A percentile compares a stretch with the other conserved stretches of the same genome.
Evolutionary conservation across 2,888 invertebrate genomes (phyloP).

Genomic region (Muscina levida): DNA sequence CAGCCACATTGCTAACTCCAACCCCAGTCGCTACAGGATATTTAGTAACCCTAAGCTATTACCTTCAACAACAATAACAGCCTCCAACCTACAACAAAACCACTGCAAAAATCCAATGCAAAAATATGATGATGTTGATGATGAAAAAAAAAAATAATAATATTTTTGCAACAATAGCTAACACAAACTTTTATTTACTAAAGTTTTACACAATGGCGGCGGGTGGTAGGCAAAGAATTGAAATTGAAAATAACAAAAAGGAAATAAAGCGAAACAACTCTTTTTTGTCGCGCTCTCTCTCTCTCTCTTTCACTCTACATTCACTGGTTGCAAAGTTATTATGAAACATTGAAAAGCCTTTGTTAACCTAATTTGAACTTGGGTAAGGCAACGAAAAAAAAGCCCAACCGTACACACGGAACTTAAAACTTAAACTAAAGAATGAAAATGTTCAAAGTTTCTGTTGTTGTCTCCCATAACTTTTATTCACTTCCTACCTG

Average conservation of each 20-base stretch:
- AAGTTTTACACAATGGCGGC: conserved; percentile 10
- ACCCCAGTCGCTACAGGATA: no score
- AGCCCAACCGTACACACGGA: neutral
- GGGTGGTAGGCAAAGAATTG: neutral
- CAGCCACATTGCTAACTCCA: no score
- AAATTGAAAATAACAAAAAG: conserved; percentile 8
- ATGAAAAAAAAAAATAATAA: no score
- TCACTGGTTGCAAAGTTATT: conserved; percentile 18
- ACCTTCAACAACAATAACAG: no score
- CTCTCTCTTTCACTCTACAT: conserved; percentile 1
- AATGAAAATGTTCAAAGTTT: conserved; percentile 35
- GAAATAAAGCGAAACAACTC: conserved; percentile 14
- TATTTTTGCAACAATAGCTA: conserved; percentile 37
- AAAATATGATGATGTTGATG: no score
- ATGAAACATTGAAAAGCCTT: conserved; percentile 57
- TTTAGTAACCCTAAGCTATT: no score
- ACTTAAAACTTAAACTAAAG: conserved; percentile 39
- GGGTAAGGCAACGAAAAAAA: neutral
- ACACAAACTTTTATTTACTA: conserved; percentile 41
- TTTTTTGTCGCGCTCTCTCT: no score
- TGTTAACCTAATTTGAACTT: conserved; percentile 60
- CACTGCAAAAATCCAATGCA: no score
- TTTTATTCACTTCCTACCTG: conserved; percentile 5
- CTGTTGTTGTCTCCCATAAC: conserved; percentile 18
- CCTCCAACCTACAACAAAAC: no score